Base-by-base conservation (phyloP, 2,113 vertebrate genomes). In the Phalacrocorax aristotelis region DNA sequence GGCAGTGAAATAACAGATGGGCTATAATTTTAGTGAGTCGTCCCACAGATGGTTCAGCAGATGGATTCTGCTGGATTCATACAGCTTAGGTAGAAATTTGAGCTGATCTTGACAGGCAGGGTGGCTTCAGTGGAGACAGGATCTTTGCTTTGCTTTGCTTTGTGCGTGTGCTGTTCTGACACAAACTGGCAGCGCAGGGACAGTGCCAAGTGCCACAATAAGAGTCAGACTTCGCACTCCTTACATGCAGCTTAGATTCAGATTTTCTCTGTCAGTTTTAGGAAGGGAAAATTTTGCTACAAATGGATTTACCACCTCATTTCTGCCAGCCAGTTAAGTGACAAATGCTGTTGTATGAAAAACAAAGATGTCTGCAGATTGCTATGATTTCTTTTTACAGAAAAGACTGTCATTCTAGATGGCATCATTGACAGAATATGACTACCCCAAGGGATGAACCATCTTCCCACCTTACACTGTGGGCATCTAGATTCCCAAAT, bases 1-100 rank as follows among this genome's bases (percentile, higher is more conserved):
- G 89, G 79, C 86, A 95, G 75, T 65, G 95, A 94, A 97, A 97
- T 86, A 97, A 83, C 98, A 98, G 98, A 98, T 98, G 98, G 97
- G 42, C 54, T 83, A 49, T 92, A 90, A 96, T 97, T 97, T 96
- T 89, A 95, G 92, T 89, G 91, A 97, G 91, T 95, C 32, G 55
- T 97, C 91, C 93, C 88, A 88, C 98, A 98, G 98, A 98, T 97
- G 98, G 97, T 89, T 97, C 83, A 97, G 96, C 98, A 98, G 97
- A 98, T 98, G 98, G 97, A 96, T 97, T 96, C 97, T 97, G 96
- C 94, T 29, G 80, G 87, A 92, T 97, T 98, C 90, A 95, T 94
- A 95, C 94, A 97, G 94, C 89, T 97, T 97, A 89, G 96, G 96
- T 95, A 83, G 94, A 96, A 94, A 95, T 97, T 96, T 97, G 97